Conservation (phyloP, 2,888 invertebrate genomes). For the Hirtodrosophila histrioides region DNA sequence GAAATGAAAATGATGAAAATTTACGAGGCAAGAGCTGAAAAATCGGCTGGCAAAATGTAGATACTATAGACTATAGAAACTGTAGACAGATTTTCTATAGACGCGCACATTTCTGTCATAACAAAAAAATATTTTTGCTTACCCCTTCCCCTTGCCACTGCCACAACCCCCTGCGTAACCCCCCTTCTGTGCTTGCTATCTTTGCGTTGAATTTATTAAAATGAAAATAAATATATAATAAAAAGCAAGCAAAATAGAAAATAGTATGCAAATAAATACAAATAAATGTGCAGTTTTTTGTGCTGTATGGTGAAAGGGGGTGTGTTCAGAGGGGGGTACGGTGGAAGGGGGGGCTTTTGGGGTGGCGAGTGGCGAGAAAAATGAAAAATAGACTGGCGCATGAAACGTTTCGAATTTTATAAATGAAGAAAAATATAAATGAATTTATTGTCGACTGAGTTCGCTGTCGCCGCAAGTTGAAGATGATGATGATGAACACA, state of each 20-base stretch:
- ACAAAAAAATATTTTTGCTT: constrained; percentile 62
- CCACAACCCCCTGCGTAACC: constrained; percentile 1
- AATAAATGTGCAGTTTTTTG: constrained; percentile 24
- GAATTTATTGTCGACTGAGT: constrained; percentile 62
- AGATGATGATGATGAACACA: constrained; percentile 10
- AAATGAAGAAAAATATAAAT: constrained; percentile 56
- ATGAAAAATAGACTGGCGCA: constrained; percentile 65
- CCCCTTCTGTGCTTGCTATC: constrained; percentile 5
- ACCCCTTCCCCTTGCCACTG: constrained; percentile 2
- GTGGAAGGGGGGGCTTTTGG: not conserved
- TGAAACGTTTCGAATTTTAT: constrained; percentile 62
- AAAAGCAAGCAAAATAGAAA: constrained; percentile 13
- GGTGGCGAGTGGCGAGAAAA: constrained; percentile 53
- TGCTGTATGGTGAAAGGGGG: not conserved
- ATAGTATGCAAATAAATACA: constrained; percentile 30
- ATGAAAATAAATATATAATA: constrained; percentile 63
- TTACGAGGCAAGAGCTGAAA: constrained; percentile 29
- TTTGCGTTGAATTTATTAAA: constrained; percentile 57
- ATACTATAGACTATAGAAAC: constrained; percentile 36
- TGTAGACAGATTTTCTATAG: constrained; percentile 43
- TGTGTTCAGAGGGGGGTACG: not conserved
- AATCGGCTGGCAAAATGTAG: constrained; percentile 21
- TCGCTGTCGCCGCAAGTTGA: constrained; percentile 10
- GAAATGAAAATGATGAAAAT: constrained; percentile 51
- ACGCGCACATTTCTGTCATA: constrained; percentile 75